Percentiles rank a stretch among this genome's conserved stretches.
Conservation (phyloP, 2,797 vertebrate genomes). For the Meda fulgida region DNA sequence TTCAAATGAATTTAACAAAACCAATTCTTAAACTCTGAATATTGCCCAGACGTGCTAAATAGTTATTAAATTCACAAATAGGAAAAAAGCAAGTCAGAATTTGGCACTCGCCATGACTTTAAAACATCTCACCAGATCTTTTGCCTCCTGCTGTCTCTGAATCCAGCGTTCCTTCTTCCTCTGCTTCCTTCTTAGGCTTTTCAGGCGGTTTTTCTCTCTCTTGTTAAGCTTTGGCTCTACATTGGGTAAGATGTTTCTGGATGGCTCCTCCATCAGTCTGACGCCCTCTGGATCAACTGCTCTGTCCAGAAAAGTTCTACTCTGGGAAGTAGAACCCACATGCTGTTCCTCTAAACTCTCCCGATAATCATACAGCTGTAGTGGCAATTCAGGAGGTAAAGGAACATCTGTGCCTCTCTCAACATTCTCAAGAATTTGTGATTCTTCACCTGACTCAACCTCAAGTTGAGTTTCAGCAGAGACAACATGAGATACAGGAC, state of each 20-base stretch:
- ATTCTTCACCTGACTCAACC: not conserved
- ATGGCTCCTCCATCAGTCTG: conserved; percentile 20
- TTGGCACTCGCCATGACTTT: not conserved
- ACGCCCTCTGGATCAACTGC: conserved; percentile 18
- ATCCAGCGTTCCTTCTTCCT: conserved; percentile 80
- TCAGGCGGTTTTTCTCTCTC: conserved; percentile 83
- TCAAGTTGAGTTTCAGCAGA: conserved; percentile 8
- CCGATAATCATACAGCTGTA: conserved; percentile 26
- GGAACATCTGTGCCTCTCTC: conserved; percentile 1
- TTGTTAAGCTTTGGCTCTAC: conserved; percentile 72
- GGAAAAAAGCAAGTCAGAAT: not conserved
- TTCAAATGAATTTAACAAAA: not conserved
- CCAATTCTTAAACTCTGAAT: not conserved
- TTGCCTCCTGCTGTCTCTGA: conserved; percentile 65
- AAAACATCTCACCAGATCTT: conserved; percentile 65
- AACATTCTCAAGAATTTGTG: conserved; percentile 23
- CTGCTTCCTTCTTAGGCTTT: conserved; percentile 83
- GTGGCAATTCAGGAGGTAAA: not conserved
- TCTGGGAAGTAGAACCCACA: not conserved
- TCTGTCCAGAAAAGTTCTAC: not conserved
- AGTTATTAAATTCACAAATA: not conserved
- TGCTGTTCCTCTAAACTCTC: conserved; percentile 9
- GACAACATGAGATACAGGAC: not conserved
- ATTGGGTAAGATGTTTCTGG: conserved; percentile 44
- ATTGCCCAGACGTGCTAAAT: not conserved